A percentile compares a stretch with the other conserved stretches of the same genome.
phyloP scores from a whole-genome alignment of 2,888 invertebrate genomes.

The Stegophylla sp. region DNA sequence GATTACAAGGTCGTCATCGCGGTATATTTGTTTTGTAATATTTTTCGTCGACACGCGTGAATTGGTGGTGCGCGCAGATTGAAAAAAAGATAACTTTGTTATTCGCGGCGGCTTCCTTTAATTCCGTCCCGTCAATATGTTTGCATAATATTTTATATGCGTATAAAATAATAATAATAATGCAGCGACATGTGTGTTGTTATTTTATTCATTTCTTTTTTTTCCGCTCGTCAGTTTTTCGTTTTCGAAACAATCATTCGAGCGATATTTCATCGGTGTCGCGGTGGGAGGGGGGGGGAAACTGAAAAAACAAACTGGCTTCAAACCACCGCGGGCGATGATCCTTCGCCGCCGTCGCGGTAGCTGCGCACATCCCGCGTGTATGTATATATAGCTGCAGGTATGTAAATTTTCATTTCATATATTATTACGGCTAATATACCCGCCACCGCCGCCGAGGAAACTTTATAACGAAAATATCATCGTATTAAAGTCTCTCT shows the following conservation, averaged over 20 bases:
- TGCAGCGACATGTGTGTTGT: too few relatives aligned
- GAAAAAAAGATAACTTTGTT: conserved; percentile 48
- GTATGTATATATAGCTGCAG: conserved; percentile 8
- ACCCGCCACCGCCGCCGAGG: conserved; percentile 8
- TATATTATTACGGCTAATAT: conserved; percentile 50
- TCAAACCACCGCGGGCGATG: conserved; percentile 46
- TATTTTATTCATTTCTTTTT: too few relatives aligned
- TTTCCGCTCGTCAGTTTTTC: too few relatives aligned
- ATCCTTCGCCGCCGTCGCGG: neutral
- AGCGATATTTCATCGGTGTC: conserved; percentile 24
- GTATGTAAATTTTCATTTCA: conserved; percentile 57
- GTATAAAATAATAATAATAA: too few relatives aligned
- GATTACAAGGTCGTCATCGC: too few relatives aligned
- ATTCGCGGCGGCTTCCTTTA: conserved; percentile 11
- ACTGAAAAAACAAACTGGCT: conserved; percentile 7
- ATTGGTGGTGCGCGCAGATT: too few relatives aligned
- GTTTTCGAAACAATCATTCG: conserved; percentile 49
- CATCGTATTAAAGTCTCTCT: conserved; percentile 1
- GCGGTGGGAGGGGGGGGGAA: neutral
- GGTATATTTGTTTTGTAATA: too few relatives aligned
- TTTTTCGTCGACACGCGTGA: too few relatives aligned
- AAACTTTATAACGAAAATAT: conserved; percentile 55
- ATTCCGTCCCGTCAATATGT: conserved; percentile 43
- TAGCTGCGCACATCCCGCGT: neutral
- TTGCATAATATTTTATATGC: conserved; percentile 44